phyloP scores from a whole-genome alignment of 1,140 invertebrate species.

The Brachionus plicatilis region DNA sequence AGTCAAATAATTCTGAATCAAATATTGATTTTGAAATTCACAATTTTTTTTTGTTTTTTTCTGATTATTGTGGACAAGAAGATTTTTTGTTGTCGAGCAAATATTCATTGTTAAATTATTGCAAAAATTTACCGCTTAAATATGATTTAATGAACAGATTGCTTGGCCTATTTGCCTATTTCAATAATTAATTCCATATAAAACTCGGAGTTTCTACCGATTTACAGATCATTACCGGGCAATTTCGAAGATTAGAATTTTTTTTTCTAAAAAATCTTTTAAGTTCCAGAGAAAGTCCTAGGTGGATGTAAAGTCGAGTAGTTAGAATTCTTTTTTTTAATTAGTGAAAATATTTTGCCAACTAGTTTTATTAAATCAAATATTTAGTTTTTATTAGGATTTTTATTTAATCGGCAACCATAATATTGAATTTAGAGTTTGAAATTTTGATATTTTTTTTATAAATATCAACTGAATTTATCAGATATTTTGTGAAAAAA shows the following conservation, averaged over 20 bases:
- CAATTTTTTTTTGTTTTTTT: neutral
- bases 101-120: conserved; percentile 4
- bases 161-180: neutral
- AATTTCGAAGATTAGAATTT: neutral
- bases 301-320: neutral
- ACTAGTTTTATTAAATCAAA: neutral
- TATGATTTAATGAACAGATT: neutral
- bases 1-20: neutral
- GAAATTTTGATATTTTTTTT: neutral
- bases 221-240: neutral
- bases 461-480: neutral
- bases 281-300: neutral
- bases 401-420: neutral
- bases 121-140: neutral
- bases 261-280: neutral
- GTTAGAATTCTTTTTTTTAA: neutral
- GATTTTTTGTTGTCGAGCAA: neutral
- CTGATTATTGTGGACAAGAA: neutral
- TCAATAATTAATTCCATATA: conserved; percentile 16
- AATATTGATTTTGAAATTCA: conserved; percentile 27
- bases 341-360: neutral
- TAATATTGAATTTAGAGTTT: neutral
- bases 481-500: neutral
- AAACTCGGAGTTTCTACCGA: neutral
- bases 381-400: neutral